phyloP scores from a whole-genome alignment of 2,888 invertebrate genomes.

The Monopis laevigella region DNA sequence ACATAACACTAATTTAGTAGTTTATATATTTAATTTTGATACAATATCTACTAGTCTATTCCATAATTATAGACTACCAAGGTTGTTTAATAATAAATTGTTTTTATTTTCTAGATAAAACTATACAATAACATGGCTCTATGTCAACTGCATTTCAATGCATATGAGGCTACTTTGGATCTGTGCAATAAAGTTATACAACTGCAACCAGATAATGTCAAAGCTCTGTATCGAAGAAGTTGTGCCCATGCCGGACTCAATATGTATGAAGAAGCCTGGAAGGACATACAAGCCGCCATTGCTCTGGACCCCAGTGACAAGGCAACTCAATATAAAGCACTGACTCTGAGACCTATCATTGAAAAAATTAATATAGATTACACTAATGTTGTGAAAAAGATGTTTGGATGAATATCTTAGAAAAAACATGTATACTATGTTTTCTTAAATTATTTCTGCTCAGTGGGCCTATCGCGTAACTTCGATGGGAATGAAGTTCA shows the following conservation, averaged over 20 bases:
- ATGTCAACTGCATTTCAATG: conserved; percentile 76
- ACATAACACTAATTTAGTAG: too few relatives aligned
- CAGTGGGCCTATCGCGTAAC: too few relatives aligned
- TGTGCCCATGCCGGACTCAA: conserved; percentile 72
- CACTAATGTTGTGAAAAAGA: conserved; percentile 65
- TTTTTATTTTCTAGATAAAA: conserved; percentile 49
- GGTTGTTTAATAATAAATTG: background rate
- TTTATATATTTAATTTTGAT: too few relatives aligned
- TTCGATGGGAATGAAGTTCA: too few relatives aligned
- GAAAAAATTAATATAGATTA: conserved; percentile 70
- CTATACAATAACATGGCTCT: conserved; percentile 86
- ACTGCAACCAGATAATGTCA: conserved; percentile 80
- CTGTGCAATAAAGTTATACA: conserved; percentile 81
- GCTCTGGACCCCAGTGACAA: conserved; percentile 72
- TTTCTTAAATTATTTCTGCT: too few relatives aligned
- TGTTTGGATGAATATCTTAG: conserved; percentile 40
- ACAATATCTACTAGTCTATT: too few relatives aligned
- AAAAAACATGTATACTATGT: too few relatives aligned
- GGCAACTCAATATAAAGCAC: conserved; percentile 68
- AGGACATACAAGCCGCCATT: conserved; percentile 63
- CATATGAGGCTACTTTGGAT: conserved; percentile 72
- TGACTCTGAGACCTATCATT: conserved; percentile 61
- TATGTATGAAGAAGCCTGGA: conserved; percentile 73
- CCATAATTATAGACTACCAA: too few relatives aligned
- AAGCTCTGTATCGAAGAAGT: conserved; percentile 88